Conservation (phyloP, 2,797 vertebrate species). For the Champsocephalus esox region DNA sequence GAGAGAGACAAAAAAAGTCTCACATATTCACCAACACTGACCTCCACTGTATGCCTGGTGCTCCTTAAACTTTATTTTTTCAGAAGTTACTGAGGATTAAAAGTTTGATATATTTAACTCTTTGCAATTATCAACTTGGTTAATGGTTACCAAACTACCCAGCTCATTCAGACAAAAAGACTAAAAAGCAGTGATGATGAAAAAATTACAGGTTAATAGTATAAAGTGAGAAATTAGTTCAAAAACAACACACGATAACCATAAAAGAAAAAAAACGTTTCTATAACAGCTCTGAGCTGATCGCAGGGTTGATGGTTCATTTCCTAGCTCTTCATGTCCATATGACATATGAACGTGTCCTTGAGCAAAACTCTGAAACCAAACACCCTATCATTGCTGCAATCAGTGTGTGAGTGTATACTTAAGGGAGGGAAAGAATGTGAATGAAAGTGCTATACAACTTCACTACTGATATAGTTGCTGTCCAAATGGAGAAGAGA, state of each 20-base stretch:
- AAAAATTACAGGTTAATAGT: background rate
- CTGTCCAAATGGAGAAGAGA: too few species aligned
- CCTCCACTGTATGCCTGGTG: background rate
- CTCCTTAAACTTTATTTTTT: slow-evolving; percentile 6
- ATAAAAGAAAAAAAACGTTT: background rate
- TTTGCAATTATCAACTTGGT: background rate
- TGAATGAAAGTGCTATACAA: background rate
- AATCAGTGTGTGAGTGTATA: background rate
- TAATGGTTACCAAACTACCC: background rate
- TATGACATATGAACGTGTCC: background rate
- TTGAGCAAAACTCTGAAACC: background rate
- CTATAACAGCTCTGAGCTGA: background rate
- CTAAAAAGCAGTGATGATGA: background rate
- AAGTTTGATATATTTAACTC: background rate
- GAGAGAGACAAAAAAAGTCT: slow-evolving; percentile 8
- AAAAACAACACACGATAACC: background rate
- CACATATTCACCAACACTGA: slow-evolving; percentile 10
- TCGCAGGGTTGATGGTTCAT: background rate
- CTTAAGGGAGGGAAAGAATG: background rate
- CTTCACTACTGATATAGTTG: background rate
- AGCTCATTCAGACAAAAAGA: background rate
- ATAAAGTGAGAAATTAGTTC: background rate
- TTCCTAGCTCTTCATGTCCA: background rate
- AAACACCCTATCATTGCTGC: background rate
- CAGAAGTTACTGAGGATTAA: slow-evolving; percentile 14